A percentile compares a stretch with the other conserved stretches of the same genome.
Evolutionary conservation across 2,888 invertebrate genomes (phyloP).

Genomic region (Saturnia pavonia): DNA sequence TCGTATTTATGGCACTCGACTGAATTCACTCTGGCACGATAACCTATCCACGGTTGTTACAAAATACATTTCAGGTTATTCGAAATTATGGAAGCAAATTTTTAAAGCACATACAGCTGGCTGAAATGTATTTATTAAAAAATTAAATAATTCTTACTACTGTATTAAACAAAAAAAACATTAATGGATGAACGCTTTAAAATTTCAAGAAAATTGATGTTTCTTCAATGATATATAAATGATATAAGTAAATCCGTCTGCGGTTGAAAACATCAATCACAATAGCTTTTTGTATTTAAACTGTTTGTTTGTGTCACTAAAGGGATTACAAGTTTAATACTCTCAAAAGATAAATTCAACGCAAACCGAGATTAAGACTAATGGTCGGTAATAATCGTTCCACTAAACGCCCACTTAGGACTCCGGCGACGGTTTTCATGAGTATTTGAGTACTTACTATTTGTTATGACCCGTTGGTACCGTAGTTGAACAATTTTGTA

Average conservation of each 20-base stretch:
- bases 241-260: background rate
- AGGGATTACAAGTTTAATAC: conserved; percentile 8
- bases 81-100: background rate
- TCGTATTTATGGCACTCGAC: conserved; percentile 25
- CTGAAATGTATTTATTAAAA: background rate
- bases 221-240: background rate
- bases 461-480: conserved; percentile 23
- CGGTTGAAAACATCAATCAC: background rate
- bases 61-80: conserved; percentile 10
- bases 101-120: background rate
- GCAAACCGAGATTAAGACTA: conserved; percentile 27
- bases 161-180: background rate
- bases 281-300: background rate
- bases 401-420: conserved; percentile 27
- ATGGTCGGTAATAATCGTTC: conserved; percentile 34
- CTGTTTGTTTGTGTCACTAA: conserved; percentile 9
- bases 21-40: conserved; percentile 26
- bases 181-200: background rate
- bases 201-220: background rate
- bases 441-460: conserved; percentile 14
- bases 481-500: background rate
- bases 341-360: conserved; percentile 3
- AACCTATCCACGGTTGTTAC: conserved; percentile 20
- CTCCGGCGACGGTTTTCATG: conserved; percentile 27
- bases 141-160: background rate